Percentiles rank a stretch among this genome's conserved stretches.
Evolutionary conservation across 2,797 vertebrate species (phyloP).

Genomic region (Limnodromus scolopaceus): DNA sequence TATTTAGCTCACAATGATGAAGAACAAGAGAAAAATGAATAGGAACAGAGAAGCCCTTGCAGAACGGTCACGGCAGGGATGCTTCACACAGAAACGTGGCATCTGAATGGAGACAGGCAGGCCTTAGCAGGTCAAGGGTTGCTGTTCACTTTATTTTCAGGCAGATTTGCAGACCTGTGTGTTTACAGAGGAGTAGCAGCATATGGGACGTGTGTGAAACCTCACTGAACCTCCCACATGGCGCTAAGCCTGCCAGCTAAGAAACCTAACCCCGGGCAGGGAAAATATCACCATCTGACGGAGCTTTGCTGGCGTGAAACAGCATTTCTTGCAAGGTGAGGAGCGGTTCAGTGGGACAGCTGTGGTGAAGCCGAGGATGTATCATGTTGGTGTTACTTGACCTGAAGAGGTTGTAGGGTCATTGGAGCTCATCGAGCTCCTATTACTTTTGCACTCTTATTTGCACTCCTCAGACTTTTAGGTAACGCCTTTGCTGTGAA

Average conservation of each 20-base stretch:
- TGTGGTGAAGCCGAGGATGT: not conserved
- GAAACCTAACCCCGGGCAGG: not conserved
- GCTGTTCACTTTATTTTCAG: constrained; percentile 34
- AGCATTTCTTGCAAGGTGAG: not conserved
- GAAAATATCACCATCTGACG: constrained; percentile 7
- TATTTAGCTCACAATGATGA: not conserved
- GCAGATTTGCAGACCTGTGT: constrained; percentile 13
- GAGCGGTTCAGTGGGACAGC: not conserved
- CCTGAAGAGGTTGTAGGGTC: not conserved
- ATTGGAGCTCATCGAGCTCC: not conserved
- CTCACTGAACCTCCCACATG: not conserved
- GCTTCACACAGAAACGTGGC: not conserved
- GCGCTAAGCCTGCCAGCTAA: not conserved
- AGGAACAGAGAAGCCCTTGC: not conserved
- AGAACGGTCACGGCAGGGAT: not conserved
- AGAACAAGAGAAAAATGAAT: not conserved
- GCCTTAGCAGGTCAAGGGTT: not conserved
- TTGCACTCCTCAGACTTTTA: not conserved
- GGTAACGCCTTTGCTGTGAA: not conserved
- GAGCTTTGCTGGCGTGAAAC: not conserved
- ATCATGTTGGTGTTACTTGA: not conserved
- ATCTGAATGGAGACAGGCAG: not conserved
- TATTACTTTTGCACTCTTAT: not conserved
- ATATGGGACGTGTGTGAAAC: not conserved
- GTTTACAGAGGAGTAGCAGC: not conserved